Base-by-base conservation (phyloP, 2,113 vertebrate species). In the Bufo gargarizans region DNA sequence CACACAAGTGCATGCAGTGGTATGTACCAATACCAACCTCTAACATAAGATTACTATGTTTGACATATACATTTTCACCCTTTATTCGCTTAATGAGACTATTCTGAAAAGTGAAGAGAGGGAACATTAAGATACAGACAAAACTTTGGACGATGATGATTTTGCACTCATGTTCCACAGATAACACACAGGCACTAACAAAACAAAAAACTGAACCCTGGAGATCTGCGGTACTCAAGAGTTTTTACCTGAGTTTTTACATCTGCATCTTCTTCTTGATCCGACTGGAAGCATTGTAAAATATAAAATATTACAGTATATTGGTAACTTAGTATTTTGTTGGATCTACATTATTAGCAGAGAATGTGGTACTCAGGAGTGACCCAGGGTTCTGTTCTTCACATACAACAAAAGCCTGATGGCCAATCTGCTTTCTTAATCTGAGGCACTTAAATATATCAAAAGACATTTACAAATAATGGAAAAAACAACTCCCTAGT, bases 1-100 rank as follows among this genome's bases (percentile, higher is more conserved):
- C 96, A 96, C 95, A 96, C 95, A 94, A 53, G 82, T 69, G 91
- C 96, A 97, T 96, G 96, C 97, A 95, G 90, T 93, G 94, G 93
- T 90, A 92, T 93, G 90, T 93, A 93, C 94, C 93, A 94, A 95
- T 96, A 99, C 97, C 95, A 97, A 98, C 97, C 98, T 99, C 97
- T 96, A 98, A 97, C 97, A 98, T 98, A 95, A 98, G 96, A 96
- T 99, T 98, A 97, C 97, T 97, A 96, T 98, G 98, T 96, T 95
- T 99, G 96, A 98, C 96, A 97, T 98, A 99, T 93, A 99, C 96
- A 95, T 97, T 97, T 94, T 98, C 97, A 94, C 97, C 97, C 95
- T 96, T 96, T 95, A 97, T 96, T 94, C 95, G 96, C 92, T 96
- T 97, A 97, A 97, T 96, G 96, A 97, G 96, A 96, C 96, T 98